Conservation (phyloP, 2,888 invertebrate genomes). For the Rhagophthalmus giganteus region DNA sequence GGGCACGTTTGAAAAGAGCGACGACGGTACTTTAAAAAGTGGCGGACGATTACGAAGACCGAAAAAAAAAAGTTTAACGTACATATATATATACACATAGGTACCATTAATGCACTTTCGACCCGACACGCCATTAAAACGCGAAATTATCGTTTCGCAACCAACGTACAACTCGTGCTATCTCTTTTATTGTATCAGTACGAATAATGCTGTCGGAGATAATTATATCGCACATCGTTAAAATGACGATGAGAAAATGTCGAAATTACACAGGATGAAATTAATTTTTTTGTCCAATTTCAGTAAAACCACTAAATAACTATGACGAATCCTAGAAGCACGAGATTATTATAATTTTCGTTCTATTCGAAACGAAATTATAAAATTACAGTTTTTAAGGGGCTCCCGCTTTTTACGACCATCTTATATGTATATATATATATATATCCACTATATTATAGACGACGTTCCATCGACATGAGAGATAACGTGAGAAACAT, state of each 20-base stretch:
- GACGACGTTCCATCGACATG: not conserved
- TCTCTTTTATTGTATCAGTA: too few species aligned
- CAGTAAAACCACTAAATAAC: not conserved
- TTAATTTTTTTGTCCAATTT: not conserved
- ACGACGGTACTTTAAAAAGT: too few species aligned
- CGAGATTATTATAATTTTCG: not conserved
- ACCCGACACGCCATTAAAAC: too few species aligned
- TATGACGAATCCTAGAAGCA: not conserved
- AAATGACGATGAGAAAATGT: not conserved
- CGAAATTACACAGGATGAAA: not conserved
- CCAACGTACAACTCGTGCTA: too few species aligned
- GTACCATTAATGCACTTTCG: slow-evolving; percentile 1
- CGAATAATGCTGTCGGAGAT: too few species aligned
- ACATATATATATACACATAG: too few species aligned
- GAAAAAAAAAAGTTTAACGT: too few species aligned
- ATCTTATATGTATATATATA: not conserved
- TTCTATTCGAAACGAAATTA: not conserved
- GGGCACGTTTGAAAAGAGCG: too few species aligned
- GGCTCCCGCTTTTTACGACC: not conserved
- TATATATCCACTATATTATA: not conserved
- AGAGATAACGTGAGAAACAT: not conserved
- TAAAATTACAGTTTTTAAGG: not conserved
- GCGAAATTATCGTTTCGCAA: slow-evolving; percentile 2
- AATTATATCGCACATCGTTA: too few species aligned
- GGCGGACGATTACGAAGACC: too few species aligned